Evolutionary conservation across 2,888 invertebrate species (phyloP).

Genomic region (Bembecia ichneumoniformis): DNA sequence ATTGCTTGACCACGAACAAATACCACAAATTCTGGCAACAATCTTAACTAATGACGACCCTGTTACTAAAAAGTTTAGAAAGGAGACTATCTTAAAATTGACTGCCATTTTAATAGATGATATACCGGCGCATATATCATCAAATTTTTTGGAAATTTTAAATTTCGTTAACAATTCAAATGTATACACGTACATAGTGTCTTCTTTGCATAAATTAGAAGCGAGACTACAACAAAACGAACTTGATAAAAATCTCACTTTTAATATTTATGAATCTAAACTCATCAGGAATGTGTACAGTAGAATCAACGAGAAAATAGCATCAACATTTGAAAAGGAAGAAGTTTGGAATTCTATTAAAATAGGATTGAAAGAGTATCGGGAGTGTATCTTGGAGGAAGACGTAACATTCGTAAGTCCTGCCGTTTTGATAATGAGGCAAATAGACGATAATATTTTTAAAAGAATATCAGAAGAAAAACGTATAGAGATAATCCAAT

Average conservation of each 20-base stretch:
- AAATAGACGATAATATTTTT: conserved; percentile 71
- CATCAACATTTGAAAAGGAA: conserved; percentile 46
- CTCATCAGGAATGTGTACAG: conserved; percentile 68
- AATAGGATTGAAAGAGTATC: conserved; percentile 65
- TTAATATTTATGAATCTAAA: conserved; percentile 65
- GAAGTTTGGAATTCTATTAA: conserved; percentile 74
- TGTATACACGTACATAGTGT: conserved; percentile 48
- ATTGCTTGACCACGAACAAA: conserved; percentile 76
- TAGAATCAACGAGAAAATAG: conserved; percentile 67
- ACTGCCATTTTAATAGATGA: conserved; percentile 41
- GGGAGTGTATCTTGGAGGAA: conserved; percentile 49
- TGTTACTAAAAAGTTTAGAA: conserved; percentile 47
- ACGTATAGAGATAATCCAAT: conserved; percentile 59
- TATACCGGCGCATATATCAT: conserved; percentile 57
- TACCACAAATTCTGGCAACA: conserved; percentile 74
- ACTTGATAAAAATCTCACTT: conserved; percentile 29
- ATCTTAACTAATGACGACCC: conserved; percentile 70
- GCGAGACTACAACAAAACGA: conserved; percentile 28
- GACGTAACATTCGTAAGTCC: conserved; percentile 43
- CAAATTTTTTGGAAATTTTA: conserved; percentile 59
- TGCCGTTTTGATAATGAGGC: conserved; percentile 68
- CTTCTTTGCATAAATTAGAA: conserved; percentile 33
- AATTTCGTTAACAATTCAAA: conserved; percentile 53
- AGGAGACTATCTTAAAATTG: conserved; percentile 45
- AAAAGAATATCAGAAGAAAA: conserved; percentile 54